Evolutionary conservation across 1,140 invertebrate genomes (phyloP), one percentile per base, ranked within the genome.

Genomic region (Hyles vespertilio): DNA sequence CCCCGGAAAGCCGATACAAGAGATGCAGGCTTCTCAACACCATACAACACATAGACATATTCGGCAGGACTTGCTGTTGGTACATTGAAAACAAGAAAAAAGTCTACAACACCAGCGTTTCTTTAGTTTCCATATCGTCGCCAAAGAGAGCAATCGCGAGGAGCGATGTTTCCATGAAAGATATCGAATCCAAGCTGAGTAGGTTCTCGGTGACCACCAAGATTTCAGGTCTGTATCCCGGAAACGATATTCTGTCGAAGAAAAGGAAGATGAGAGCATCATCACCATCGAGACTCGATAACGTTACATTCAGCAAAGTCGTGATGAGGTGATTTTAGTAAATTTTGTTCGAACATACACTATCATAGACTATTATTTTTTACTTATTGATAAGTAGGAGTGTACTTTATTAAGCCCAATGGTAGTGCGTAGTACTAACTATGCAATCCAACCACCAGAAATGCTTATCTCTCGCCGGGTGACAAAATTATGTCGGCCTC

Each of bases 11-110:
- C 8, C 36, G 36, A 8, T 8, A 40, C 3, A 40, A 40, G 36
- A 40, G 8, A 40, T 40, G 36, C 36, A 56, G 51, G 1, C 58
- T 73, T 33, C 48, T 79, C 8, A 72, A 79, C 36, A 49, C 58
- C 2, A 75, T 84, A 9, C 70, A 81, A 55, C 81, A 82, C 56
- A 77, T 84, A 8, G 81, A 84, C 34, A 79, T 82, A 12, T 69
- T 58, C 34, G 76, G 79, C 0, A 76, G 62, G 52, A 52, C 48
- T 5, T 56, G 59, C 46, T 59, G 67, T 0, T 67, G 45, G 36
- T 76, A 79, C 51, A 8, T 52, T 0, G 69, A 74, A 36, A 65
- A 68, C 3, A 40, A 46, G 7, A 62, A 59, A n/a, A 47, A 59
- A 51, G 46, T 7, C 7, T 32, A 56, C 49, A 54, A 3, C 32